Evolutionary conservation across 2,113 vertebrate genomes (phyloP).

Genomic region (Rousettus leschenaultii): DNA sequence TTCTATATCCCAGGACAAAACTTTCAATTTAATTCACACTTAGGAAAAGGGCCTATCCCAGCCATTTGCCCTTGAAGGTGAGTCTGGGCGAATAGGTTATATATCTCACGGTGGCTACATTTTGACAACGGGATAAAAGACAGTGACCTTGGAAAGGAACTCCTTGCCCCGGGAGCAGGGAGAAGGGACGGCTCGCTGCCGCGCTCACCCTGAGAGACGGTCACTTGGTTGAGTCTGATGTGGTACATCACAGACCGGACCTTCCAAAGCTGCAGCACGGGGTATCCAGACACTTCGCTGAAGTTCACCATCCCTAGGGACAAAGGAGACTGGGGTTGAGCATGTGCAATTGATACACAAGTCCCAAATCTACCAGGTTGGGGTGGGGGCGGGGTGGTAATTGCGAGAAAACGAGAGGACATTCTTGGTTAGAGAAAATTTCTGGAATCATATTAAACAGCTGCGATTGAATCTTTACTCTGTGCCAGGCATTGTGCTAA

Average conservation of each 20-base stretch:
- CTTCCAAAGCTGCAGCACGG: constrained; percentile 95
- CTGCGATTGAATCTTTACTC: neutral
- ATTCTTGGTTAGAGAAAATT: neutral
- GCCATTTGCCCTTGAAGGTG: neutral
- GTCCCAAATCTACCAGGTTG: neutral
- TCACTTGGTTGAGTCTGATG: constrained; percentile 94
- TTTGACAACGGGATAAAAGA: neutral
- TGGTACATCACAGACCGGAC: constrained; percentile 95
- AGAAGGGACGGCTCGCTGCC: rapidly evolving
- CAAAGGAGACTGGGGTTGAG: neutral
- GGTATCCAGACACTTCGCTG: constrained; percentile 97
- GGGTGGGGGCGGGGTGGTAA: neutral
- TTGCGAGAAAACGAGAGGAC: neutral
- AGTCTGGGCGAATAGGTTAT: neutral
- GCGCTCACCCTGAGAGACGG: constrained; percentile 92
- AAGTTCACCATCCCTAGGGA: constrained; percentile 96
- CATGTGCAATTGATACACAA: rapidly evolving
- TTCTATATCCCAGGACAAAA: neutral
- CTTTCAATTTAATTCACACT: neutral
- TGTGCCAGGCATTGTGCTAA: neutral
- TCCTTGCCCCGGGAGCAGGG: rapidly evolving
- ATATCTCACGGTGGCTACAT: rapidly evolving
- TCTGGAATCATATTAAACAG: neutral
- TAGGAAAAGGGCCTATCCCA: neutral
- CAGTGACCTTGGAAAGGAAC: neutral